Evolutionary conservation across 2,888 invertebrate genomes (phyloP).

Genomic region (Leucoptera coffeella): DNA sequence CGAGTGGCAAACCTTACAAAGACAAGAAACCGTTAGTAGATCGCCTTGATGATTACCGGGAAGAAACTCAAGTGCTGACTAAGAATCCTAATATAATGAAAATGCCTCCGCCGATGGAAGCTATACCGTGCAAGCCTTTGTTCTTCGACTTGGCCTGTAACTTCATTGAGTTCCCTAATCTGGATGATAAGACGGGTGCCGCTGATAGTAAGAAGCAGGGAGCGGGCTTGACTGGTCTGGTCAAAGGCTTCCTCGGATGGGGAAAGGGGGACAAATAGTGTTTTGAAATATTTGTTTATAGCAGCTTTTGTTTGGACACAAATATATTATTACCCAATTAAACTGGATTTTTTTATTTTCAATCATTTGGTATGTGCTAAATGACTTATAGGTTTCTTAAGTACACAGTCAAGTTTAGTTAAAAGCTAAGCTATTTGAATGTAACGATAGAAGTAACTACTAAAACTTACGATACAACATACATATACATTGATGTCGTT

Average conservation of each 20-base stretch:
- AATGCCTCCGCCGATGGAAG: conserved; percentile 85
- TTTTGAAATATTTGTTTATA: too few relatives aligned
- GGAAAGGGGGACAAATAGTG: conserved; percentile 26
- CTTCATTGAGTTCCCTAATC: conserved; percentile 75
- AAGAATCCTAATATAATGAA: conserved; percentile 81
- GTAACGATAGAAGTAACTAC: too few relatives aligned
- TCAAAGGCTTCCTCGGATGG: conserved; percentile 93
- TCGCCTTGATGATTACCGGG: conserved; percentile 81
- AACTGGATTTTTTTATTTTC: too few relatives aligned
- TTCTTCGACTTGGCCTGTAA: conserved; percentile 98
- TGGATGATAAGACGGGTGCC: conserved; percentile 69
- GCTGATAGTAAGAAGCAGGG: conserved; percentile 61
- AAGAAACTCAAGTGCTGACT: conserved; percentile 74
- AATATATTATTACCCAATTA: too few relatives aligned
- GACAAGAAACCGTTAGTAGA: conserved; percentile 76
- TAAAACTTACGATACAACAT: too few relatives aligned
- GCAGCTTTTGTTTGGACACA: too few relatives aligned
- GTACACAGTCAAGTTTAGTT: too few relatives aligned
- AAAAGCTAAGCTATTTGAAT: too few relatives aligned
- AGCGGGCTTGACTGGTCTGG: conserved; percentile 83
- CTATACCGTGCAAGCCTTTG: conserved; percentile 90
- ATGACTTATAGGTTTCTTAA: too few relatives aligned
- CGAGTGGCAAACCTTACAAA: conserved; percentile 49
- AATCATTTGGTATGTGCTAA: too few relatives aligned
- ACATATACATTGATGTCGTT: too few relatives aligned